Base-by-base conservation (phyloP, 1,140 invertebrate species). In the Drosophila lacteicornis region DNA sequence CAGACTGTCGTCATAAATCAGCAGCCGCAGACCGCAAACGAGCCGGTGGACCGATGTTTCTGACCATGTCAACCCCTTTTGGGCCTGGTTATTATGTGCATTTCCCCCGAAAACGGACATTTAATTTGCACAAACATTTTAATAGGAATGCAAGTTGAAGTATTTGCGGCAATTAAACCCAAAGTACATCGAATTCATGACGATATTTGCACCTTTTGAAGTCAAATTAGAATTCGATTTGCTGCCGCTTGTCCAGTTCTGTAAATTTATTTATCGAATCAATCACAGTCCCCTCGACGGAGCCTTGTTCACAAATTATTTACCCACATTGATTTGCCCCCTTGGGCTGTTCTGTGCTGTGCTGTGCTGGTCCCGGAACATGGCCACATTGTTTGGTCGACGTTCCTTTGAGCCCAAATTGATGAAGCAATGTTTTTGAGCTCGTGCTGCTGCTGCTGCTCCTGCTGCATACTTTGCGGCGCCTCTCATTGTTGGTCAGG, bases 1-100 rank as follows among this genome's bases (percentile, higher is more conserved):
- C 62, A 80, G 67, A 63, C 47, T 25, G 57, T 61, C 71, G 79
- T 61, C 61, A 62, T 85, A 77, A 85, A 83, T 85, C 55, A 76
- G 25, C 55, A 45, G 38, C 56, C 46, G n/a, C 76, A 62, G 55
- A 80, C 76, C 81, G n/a, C 80, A 84, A 70, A 76, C 51, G 51
- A 50, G 57, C 45, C 36, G 46, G 30, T 25, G 30, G 38, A 33
- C 46, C 38, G 43, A 51, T 47, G 46, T 80, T 79, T 57, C 51
- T 57, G 67, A 42, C 22, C 40, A 38, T 45, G 42, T 51, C 42
- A 73, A 69, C 50, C 43, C 53, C 30, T 69, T 69, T 33, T 40
- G n/a, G n/a, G 6, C 36, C 46, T 30, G 22, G 49, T 65, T 59
- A 58, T 47, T 70, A 56, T 56, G 22, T 60, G 12, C n/a, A 46